Percentiles rank a stretch among this genome's conserved stretches.
phyloP scores from a whole-genome alignment of 2,113 vertebrate genomes.

The Hystrix brachyura region DNA sequence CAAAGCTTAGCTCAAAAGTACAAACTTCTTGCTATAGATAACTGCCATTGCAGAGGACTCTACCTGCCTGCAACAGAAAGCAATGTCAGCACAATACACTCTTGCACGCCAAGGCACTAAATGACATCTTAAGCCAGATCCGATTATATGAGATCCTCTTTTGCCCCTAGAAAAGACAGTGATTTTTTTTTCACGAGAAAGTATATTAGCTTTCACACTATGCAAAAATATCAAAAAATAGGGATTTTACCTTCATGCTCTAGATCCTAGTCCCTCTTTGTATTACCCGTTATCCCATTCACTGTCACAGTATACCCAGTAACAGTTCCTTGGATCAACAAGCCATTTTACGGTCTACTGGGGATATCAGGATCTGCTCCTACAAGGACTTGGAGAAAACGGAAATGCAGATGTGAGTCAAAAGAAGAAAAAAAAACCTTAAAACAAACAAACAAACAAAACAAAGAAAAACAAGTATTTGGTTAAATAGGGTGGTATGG shows the following conservation, averaged over 20 bases:
- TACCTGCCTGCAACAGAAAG: background rate
- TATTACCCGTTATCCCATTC: background rate
- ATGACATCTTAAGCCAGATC: background rate
- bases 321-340: background rate
- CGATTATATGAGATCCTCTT: background rate
- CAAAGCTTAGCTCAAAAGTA: slow-evolving; percentile 2
- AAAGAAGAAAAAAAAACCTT: too few relatives aligned
- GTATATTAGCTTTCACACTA: background rate
- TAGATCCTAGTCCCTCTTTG: background rate
- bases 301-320: background rate
- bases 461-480: background rate
- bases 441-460: too few relatives aligned
- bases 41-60: background rate
- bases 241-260: background rate
- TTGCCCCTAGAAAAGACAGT: background rate
- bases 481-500: background rate
- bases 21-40: slow-evolving; percentile 1
- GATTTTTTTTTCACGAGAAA: slow-evolving; percentile 15
- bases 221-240: background rate
- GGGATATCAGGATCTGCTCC: background rate
- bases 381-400: background rate
- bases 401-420: background rate
- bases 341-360: background rate
- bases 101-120: background rate
- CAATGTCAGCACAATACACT: background rate